phyloP scores from a whole-genome alignment of 2,113 vertebrate species.

The Hemiscyllium ocellatum region DNA sequence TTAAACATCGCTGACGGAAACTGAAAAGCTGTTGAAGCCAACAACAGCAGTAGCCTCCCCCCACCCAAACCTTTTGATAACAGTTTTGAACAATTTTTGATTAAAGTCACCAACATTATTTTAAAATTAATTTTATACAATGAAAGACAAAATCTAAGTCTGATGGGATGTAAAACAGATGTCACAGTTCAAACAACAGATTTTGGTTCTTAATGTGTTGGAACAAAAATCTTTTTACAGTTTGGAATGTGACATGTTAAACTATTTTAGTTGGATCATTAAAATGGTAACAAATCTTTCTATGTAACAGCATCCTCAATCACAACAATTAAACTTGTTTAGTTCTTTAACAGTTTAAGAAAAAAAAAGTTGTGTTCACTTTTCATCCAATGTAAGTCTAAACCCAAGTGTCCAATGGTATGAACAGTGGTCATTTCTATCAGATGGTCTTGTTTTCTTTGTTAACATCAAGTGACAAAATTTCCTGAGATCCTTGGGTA shows the following conservation, averaged over 20 bases:
- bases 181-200: background rate
- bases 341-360: background rate
- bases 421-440: background rate
- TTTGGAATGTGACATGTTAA: background rate
- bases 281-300: background rate
- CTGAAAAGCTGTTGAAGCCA: slow-evolving; percentile 36
- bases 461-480: background rate
- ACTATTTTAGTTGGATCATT: background rate
- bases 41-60: background rate
- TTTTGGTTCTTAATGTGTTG: background rate
- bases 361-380: too few species aligned
- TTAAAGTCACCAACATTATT: background rate
- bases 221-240: background rate
- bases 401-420: background rate
- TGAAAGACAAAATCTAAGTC: background rate
- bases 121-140: background rate
- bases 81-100: background rate
- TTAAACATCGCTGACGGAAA: slow-evolving; percentile 48
- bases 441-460: background rate
- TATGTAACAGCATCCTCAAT: background rate
- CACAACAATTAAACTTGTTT: background rate
- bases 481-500: background rate
- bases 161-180: background rate
- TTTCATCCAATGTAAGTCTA: background rate
- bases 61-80: background rate